Conservation (phyloP, 2,113 vertebrate species). For the Theristicus caerulescens region DNA sequence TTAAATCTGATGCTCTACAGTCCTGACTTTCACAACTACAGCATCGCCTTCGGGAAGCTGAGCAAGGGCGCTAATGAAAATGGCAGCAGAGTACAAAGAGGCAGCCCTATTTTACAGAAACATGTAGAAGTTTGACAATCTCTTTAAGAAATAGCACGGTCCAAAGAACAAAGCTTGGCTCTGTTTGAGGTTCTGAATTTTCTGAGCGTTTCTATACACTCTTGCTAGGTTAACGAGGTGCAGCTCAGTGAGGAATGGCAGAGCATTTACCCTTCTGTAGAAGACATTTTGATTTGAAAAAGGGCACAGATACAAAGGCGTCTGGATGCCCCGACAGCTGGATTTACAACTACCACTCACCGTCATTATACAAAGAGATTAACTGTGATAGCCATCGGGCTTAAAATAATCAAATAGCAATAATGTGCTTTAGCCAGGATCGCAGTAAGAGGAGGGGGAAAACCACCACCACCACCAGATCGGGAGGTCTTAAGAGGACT, state of each 20-base stretch:
- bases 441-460: too few relatives aligned
- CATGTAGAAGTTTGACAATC: too few relatives aligned
- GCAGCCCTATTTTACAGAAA: neutral
- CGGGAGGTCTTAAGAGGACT: neutral
- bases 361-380: neutral
- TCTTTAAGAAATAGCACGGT: neutral
- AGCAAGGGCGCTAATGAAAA: neutral
- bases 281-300: neutral
- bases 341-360: neutral
- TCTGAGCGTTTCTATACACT: neutral
- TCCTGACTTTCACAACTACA: neutral
- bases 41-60: neutral
- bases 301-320: neutral
- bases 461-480: neutral
- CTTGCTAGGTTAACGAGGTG: neutral
- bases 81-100: neutral
- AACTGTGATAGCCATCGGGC: neutral
- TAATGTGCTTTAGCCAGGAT: neutral
- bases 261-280: neutral
- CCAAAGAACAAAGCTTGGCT: neutral
- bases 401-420: neutral
- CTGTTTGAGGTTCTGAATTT: neutral
- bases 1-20: neutral
- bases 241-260: neutral
- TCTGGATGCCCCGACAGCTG: neutral